Percentiles rank a stretch among this genome's conserved stretches.
phyloP scores from a whole-genome alignment of 2,113 vertebrate genomes.

The Mormoops blainvillei region DNA sequence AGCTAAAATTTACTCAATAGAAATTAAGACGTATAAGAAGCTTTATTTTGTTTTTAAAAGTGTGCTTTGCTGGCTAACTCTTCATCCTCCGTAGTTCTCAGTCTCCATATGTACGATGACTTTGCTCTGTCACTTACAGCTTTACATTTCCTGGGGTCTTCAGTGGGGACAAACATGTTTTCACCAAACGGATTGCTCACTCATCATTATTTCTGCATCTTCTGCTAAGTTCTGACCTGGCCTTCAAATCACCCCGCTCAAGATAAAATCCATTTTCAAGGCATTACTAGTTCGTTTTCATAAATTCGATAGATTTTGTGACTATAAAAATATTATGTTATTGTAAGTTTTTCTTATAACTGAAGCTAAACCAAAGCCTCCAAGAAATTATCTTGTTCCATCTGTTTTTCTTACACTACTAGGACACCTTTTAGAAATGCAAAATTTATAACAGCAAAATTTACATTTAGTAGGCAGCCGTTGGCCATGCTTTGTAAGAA shows the following conservation, averaged over 20 bases:
- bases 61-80: neutral
- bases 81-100: neutral
- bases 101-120: neutral
- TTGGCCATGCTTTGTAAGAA: conserved; percentile 7
- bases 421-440: conserved; percentile 6
- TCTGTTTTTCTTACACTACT: neutral
- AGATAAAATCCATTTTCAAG: neutral
- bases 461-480: neutral
- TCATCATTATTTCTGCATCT: neutral
- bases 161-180: neutral
- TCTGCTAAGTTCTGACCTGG: neutral
- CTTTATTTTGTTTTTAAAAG: neutral
- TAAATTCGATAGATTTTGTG: neutral
- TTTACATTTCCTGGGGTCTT: neutral
- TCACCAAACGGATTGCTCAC: neutral
- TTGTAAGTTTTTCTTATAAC: neutral
- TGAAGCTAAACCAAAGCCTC: conserved; percentile 2
- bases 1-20: neutral
- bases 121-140: neutral
- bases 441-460: conserved; percentile 19
- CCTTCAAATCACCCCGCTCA: neutral
- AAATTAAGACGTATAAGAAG: neutral
- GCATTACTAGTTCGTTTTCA: neutral
- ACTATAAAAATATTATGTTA: conserved; percentile 1
- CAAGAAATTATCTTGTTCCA: neutral